A percentile compares a stretch with the other conserved stretches of the same genome.
phyloP scores from a whole-genome alignment of 2,113 vertebrate genomes.

The Plestiodon gilberti region DNA sequence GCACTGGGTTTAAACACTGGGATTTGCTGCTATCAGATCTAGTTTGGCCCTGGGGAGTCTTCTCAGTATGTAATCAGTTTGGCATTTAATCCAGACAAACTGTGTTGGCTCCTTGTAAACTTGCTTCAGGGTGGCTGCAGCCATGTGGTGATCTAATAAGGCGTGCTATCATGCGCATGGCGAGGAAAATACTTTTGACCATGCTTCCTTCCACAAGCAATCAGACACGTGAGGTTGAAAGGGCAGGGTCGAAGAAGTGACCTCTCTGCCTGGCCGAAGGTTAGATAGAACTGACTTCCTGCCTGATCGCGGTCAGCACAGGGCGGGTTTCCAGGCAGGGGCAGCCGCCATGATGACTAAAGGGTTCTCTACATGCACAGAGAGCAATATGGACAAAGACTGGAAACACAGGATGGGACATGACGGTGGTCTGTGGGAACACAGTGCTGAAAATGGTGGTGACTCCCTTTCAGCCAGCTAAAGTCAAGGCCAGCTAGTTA shows the following conservation, averaged over 20 bases:
- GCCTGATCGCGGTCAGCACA: background rate
- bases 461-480: background rate
- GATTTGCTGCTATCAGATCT: background rate
- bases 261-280: no score
- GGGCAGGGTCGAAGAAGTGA: background rate
- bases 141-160: background rate
- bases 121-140: background rate
- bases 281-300: background rate
- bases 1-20: background rate
- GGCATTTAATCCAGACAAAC: slow-evolving; percentile 46
- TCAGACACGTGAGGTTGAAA: background rate
- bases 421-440: background rate
- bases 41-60: slow-evolving; percentile 26
- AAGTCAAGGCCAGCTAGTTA: background rate
- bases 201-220: background rate
- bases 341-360: background rate
- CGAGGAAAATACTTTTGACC: background rate
- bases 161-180: background rate
- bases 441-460: background rate
- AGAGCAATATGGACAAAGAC: background rate
- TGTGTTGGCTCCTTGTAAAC: background rate
- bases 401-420: background rate
- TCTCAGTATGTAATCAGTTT: slow-evolving; percentile 21
- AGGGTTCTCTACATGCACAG: background rate
- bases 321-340: background rate